Evolutionary conservation across 2,797 vertebrate species (phyloP), one percentile per base, ranked within the genome.

Genomic region (Enteromius paludinosus): DNA sequence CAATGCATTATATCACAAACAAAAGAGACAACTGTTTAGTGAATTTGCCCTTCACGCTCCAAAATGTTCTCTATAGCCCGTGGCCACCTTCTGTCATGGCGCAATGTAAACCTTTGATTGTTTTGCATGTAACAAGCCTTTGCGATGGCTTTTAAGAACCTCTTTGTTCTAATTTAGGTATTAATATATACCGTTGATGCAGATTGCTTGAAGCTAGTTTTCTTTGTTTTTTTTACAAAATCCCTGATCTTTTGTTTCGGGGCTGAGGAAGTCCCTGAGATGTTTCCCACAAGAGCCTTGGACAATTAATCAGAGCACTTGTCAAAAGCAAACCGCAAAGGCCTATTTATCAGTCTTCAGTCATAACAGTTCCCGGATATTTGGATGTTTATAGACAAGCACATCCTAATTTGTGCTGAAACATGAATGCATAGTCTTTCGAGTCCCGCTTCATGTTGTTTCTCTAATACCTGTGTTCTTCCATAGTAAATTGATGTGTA

Each of bases 351-450:
- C 65, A 61, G 79, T 79, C 65, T 71, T 38, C 43, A 56, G 82
- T 82, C 79, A 64, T 77, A 69, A 64, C 49, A 33, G 30, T 23
- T 69, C 61, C 28, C 14, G 30, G 62, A 56, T 77, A 78, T 79
- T 78, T 23, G 33, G 33, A 61, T 47, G 23, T 61, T 14, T 62
- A 62, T 62, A 25, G 25, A 64, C 15, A 20, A 43, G 14, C 33
- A 64, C 9, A 12, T 71, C 11, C 38, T 20, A 54, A 38, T 54
- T 61, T 41, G 61, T 73, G 28, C 70, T 78, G 54, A 43, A 92
- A 92, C 23, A 43, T 70, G 15, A 69, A 69, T 49, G 20, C 17
- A 65, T 91, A 92, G 90, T 91, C 92, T 91, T 93, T 52, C 35
- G 0, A 3, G 38, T 38, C 38, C 38, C 38, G 9, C 38, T 9